Conservation (phyloP, 1,140 invertebrate species). For the Calliphora vicina region DNA sequence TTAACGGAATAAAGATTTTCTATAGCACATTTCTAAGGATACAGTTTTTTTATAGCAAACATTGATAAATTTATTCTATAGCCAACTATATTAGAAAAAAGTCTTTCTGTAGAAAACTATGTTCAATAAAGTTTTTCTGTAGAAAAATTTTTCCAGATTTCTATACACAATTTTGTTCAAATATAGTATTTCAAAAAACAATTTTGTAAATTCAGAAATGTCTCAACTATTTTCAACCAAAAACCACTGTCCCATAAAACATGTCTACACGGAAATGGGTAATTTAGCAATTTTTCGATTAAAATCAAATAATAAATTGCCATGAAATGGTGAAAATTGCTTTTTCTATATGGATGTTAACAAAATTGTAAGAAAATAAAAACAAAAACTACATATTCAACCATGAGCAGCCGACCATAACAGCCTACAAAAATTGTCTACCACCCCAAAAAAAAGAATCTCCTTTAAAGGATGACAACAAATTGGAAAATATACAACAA, state of each 20-base stretch:
- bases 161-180: background rate
- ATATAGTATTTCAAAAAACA: too few species aligned
- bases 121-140: too few species aligned
- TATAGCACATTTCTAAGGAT: too few species aligned
- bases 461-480: background rate
- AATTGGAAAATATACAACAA: background rate
- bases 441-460: background rate
- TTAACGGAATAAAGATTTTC: too few species aligned
- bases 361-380: background rate
- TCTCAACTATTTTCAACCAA: background rate
- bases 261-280: slow-evolving; percentile 21
- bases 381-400: background rate
- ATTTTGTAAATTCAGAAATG: too few species aligned
- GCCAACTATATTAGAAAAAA: too few species aligned
- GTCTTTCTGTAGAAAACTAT: too few species aligned
- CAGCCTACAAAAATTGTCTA: background rate
- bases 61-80: too few species aligned
- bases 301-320: slow-evolving; percentile 34
- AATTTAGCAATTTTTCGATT: slow-evolving; percentile 35
- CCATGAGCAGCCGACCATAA: background rate
- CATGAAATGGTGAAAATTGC: slow-evolving; percentile 33
- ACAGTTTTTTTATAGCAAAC: too few species aligned
- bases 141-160: too few species aligned
- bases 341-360: background rate
- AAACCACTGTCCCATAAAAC: background rate